Evolutionary conservation across 2,888 invertebrate genomes (phyloP).

Genomic region (Deilephila porcellus): DNA sequence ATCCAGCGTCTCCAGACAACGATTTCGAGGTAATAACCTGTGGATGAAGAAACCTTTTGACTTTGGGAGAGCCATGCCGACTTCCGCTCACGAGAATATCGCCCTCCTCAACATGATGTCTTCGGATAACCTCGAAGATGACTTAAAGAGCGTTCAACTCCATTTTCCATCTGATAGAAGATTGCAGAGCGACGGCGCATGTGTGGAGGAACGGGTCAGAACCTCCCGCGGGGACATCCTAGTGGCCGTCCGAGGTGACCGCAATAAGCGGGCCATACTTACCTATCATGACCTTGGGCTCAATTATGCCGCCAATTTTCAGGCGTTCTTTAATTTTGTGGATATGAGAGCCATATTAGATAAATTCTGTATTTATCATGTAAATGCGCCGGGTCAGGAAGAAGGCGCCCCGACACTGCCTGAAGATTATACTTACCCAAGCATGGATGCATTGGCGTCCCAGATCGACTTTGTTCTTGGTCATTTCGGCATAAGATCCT

Average conservation of each 20-base stretch:
- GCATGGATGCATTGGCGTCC: conserved; percentile 97
- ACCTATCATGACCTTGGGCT: conserved; percentile 99
- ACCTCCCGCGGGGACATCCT: conserved; percentile 96
- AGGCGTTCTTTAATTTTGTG: conserved; percentile 96
- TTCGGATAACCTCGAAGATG: conserved; percentile 95
- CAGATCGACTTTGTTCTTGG: conserved; percentile 96
- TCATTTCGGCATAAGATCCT: conserved; percentile 94
- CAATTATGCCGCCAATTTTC: conserved; percentile 97
- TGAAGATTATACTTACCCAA: conserved; percentile 95
- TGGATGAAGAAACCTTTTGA: conserved; percentile 52
- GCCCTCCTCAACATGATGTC: conserved; percentile 87
- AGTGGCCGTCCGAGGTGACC: conserved; percentile 97
- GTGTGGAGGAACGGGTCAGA: conserved; percentile 90
- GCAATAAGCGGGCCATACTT: conserved; percentile 95
- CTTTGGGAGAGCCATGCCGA: conserved; percentile 67
- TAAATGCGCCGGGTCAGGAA: conserved; percentile 99
- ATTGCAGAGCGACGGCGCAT: conserved; percentile 81
- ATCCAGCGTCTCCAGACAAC: conserved; percentile 15
- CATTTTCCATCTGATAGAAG: conserved; percentile 92
- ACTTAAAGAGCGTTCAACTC: conserved; percentile 95
- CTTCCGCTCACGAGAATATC: conserved; percentile 76
- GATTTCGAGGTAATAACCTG: conserved; percentile 18
- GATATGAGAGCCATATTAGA: conserved; percentile 95
- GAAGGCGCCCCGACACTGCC: conserved; percentile 96
- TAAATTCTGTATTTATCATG: conserved; percentile 98